Conservation (phyloP, 2,113 vertebrate genomes). For the Platichthys flesus region DNA sequence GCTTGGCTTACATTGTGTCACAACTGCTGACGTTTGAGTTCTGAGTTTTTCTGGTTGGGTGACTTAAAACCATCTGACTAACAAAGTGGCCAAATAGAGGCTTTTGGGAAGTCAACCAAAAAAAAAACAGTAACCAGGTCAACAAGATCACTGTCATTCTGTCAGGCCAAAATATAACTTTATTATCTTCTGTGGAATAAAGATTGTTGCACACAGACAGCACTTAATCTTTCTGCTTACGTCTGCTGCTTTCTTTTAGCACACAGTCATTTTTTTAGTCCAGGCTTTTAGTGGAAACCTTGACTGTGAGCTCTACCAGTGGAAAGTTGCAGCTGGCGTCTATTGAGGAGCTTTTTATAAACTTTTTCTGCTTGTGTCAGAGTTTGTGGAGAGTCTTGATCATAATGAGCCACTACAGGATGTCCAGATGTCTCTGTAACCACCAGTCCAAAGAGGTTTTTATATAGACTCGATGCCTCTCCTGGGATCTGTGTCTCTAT, state of each 20-base stretch:
- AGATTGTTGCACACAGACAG: conserved; percentile 12
- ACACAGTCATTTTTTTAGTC: conserved; percentile 17
- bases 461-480: conserved; percentile 6
- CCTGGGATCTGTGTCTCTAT: background rate
- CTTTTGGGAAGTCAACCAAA: background rate
- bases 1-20: background rate
- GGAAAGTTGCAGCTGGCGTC: conserved; percentile 52
- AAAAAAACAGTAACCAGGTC: background rate
- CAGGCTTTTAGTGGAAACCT: conserved; percentile 40
- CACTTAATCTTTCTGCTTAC: conserved; percentile 20
- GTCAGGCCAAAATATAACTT: background rate
- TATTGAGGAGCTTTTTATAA: conserved; percentile 35
- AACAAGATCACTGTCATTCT: background rate
- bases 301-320: conserved; percentile 48
- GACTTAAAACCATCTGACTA: conserved; percentile 8
- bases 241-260: conserved; percentile 8
- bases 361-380: conserved; percentile 44
- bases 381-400: conserved; percentile 29
- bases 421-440: background rate
- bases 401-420: conserved; percentile 15
- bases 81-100: conserved; percentile 23
- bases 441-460: background rate
- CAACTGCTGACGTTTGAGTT: conserved; percentile 7
- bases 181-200: conserved; percentile 15
- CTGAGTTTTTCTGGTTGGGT: background rate